phyloP scores from a whole-genome alignment of 2,888 invertebrate genomes.

The Drosophila meridiana region DNA sequence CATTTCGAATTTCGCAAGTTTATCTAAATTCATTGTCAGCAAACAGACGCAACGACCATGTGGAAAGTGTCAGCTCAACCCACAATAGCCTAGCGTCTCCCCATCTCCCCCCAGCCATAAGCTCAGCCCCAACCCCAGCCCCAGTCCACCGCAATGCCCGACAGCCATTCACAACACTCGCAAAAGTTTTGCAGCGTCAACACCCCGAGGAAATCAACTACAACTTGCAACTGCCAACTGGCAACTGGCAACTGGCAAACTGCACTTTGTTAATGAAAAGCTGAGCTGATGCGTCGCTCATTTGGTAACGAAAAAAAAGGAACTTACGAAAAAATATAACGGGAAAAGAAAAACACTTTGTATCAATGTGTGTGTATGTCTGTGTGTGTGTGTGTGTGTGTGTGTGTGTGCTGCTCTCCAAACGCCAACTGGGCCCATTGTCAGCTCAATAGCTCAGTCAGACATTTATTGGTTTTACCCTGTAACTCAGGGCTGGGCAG shows the following conservation, averaged over 20 bases:
- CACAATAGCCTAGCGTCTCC: background rate
- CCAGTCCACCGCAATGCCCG: background rate
- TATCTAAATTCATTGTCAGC: conserved; percentile 80
- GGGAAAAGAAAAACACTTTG: conserved; percentile 4
- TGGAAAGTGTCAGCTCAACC: conserved; percentile 6
- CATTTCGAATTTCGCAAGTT: conserved; percentile 79
- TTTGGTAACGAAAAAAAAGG: conserved; percentile 29
- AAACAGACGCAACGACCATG: conserved; percentile 47
- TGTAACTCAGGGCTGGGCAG: background rate
- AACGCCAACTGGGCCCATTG: conserved; percentile 19
- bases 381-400: background rate
- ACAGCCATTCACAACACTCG: conserved; percentile 11
- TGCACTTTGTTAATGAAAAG: conserved; percentile 60
- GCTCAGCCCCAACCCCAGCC: background rate
- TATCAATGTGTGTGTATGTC: conserved; percentile 1
- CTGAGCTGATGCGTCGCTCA: conserved; percentile 42
- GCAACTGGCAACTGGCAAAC: conserved; percentile 33
- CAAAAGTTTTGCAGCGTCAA: conserved; percentile 57
- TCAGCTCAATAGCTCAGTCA: conserved; percentile 57
- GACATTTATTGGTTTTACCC: conserved; percentile 24
- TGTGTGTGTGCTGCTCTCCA: conserved; percentile 4
- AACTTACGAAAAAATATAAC: background rate
- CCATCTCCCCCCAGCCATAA: background rate
- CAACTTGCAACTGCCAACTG: conserved; percentile 52
- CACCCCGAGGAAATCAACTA: conserved; percentile 73